Evolutionary conservation across 2,888 invertebrate species (phyloP).

Genomic region (Danaus chrysippus): DNA sequence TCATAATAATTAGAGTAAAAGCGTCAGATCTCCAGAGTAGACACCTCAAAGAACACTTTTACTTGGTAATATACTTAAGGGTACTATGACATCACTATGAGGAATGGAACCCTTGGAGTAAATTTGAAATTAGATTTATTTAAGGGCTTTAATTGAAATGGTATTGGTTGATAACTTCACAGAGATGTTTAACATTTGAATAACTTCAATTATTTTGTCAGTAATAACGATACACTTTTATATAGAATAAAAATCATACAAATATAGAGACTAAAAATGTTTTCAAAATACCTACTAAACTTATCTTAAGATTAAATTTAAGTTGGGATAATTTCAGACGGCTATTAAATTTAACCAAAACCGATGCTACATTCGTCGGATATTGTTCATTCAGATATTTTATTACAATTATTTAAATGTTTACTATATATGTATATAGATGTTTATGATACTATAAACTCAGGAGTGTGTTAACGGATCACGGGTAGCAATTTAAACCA

Average conservation of each 20-base stretch:
- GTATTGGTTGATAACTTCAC: slow-evolving; percentile 7
- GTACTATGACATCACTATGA: slow-evolving; percentile 71
- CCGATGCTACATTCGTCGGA: too few species aligned
- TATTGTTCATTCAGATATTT: neutral
- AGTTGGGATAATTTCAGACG: too few species aligned
- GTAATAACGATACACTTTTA: too few species aligned
- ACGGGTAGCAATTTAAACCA: slow-evolving; percentile 20
- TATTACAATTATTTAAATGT: neutral
- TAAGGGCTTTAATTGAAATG: slow-evolving; percentile 18
- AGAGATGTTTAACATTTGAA: too few species aligned
- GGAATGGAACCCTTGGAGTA: slow-evolving; percentile 46
- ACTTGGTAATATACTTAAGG: slow-evolving; percentile 77
- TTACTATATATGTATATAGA: neutral
- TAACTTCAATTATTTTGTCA: too few species aligned
- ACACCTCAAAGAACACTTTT: slow-evolving; percentile 72
- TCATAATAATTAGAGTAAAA: slow-evolving; percentile 75
- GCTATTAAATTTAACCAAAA: too few species aligned
- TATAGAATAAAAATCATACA: too few species aligned
- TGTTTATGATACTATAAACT: neutral
- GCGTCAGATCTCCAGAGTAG: slow-evolving; percentile 60
- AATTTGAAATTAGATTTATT: slow-evolving; percentile 28
- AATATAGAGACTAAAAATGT: too few species aligned
- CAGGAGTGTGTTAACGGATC: slow-evolving; percentile 7
- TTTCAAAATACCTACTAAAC: too few species aligned
- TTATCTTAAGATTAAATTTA: too few species aligned